Evolutionary conservation across 2,797 vertebrate species (phyloP), one percentile per base, ranked within the genome.

Genomic region (Cynopterus sphinx): DNA sequence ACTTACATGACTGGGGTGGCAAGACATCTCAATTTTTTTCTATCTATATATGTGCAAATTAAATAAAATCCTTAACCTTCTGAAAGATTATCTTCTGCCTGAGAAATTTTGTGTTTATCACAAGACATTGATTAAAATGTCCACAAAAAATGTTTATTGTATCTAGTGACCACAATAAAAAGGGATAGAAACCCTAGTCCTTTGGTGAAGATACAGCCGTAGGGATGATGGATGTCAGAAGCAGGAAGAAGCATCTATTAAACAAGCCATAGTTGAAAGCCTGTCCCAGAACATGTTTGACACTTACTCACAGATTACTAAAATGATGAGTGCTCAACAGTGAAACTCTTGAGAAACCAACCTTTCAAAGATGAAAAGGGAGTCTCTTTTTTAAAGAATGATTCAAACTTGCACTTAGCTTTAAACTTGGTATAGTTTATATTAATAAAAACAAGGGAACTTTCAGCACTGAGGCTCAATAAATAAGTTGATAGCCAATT

Each of bases 401-500:
- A 59, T 49, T 96, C 24, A 74, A 96, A 96, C 77, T 97, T 96
- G 97, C 83, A 97, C 97, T 95, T 93, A 96, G 77, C 83, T 97
- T 97, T 97, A 97, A 98, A 97, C 94, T 94, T 96, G 94, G 53
- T 95, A 95, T 11, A 92, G 82, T 79, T 92, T 88, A 53, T 83
- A 74, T 51, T 28, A 89, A 84, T 75, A 51, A 85, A 96, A 92
- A 70, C n/a, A 65, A 86, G 59, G 55, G 5, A 79, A 73, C 5
- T 55, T 79, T 81, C 97, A 96, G 85, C 95, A 94, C 78, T 88
- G 55, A 93, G 93, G 92, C 87, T 96, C 92, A 97, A 97, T 95
- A 95, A 85, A 95, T 96, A 97, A 97, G 98, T 93, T 97, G 94
- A 93, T 90, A 96, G 97, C 92, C 83, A 96, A 91, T 92, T 97